Base-by-base conservation (phyloP, 2,113 vertebrate genomes). In the Eurypyga helias region DNA sequence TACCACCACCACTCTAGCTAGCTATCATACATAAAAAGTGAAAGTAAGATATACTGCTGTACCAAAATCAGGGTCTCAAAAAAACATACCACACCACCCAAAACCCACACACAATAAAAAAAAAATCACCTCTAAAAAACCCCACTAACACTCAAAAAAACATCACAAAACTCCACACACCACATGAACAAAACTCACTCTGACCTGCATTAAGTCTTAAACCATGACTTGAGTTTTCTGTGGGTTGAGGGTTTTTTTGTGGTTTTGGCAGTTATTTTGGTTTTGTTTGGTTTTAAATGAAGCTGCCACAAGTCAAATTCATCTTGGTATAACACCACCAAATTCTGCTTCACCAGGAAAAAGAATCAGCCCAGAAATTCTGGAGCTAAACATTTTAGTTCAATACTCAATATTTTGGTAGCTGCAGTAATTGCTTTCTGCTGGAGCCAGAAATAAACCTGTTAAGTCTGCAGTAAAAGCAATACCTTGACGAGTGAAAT, bases 391-490 rank as follows among this genome's bases (percentile, higher is more conserved):
- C 21, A 4, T 86, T 92, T 26, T 49, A 60, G 62, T 62, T 87
- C 73, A 86, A n/a, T 57, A 76, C 58, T 93, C 76, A 90, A 43
- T 87, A 76, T 94, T 95, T 95, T 83, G 76, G 93, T 90, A 89
- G 65, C 60, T 92, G 54, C 57, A 72, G 92, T 86, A 94, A 97
- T 89, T 89, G 58, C 69, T 96, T 93, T 95, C 58, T 88, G 69
- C 88, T 91, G 20, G 34, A 94, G 77, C 41, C 88, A 95, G 78
- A 93, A 97, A 96, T 93, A 96, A 95, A 89, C 86, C 77, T 87
- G 83, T 95, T 96, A 86, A 93, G 64, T 48, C 61, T 75, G 31
- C 67, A 87, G 75, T 64, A 91, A 90, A 93, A 94, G 60, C 67
- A 94, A 34, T 88, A 82, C 26, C 67, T 86, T 58, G 73, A 91